Evolutionary conservation across 1,140 invertebrate genomes (phyloP).

Genomic region (Drosophila equinoxialis): DNA sequence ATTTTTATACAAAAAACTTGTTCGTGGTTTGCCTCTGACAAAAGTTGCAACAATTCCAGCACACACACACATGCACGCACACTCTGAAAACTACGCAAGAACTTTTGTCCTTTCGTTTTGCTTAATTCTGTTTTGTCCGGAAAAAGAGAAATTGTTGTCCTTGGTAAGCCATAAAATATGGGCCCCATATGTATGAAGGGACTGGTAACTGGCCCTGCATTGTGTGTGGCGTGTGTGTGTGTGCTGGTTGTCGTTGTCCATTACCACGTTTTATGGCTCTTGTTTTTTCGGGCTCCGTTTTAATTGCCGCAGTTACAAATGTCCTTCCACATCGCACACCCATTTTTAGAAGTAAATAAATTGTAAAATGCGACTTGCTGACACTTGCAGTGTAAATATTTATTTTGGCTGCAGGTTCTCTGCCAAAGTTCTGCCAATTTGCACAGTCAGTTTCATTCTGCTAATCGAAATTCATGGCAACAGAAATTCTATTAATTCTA

Average conservation of each 20-base stretch:
- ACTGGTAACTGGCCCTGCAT: slow-evolving; percentile 1
- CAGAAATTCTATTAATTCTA: slow-evolving; percentile 66
- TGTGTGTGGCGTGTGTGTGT: slow-evolving; percentile 16
- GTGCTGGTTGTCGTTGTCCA: slow-evolving; percentile 37
- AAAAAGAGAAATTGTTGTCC: slow-evolving; percentile 46
- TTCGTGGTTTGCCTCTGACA: slow-evolving; percentile 21
- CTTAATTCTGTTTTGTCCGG: not conserved
- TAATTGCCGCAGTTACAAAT: slow-evolving; percentile 74
- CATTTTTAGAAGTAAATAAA: slow-evolving; percentile 63
- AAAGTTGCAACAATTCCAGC: slow-evolving; percentile 48
- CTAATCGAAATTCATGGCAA: slow-evolving; percentile 33
- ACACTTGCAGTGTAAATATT: slow-evolving; percentile 55
- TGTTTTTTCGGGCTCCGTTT: slow-evolving; percentile 49
- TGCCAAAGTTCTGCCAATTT: slow-evolving; percentile 41
- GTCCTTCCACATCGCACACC: slow-evolving; percentile 25
- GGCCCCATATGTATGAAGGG: slow-evolving; percentile 26
- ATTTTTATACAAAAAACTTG: slow-evolving; percentile 64
- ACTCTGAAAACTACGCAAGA: slow-evolving; percentile 34
- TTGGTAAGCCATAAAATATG: slow-evolving; percentile 39
- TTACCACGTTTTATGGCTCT: slow-evolving; percentile 63
- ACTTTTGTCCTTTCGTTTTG: not conserved
- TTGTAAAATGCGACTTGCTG: slow-evolving; percentile 45
- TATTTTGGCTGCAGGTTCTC: slow-evolving; percentile 47
- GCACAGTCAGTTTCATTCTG: slow-evolving; percentile 28
- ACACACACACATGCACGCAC: slow-evolving; percentile 21